phyloP scores from a whole-genome alignment of 2,797 vertebrate species.

The Telmatherina bonti region DNA sequence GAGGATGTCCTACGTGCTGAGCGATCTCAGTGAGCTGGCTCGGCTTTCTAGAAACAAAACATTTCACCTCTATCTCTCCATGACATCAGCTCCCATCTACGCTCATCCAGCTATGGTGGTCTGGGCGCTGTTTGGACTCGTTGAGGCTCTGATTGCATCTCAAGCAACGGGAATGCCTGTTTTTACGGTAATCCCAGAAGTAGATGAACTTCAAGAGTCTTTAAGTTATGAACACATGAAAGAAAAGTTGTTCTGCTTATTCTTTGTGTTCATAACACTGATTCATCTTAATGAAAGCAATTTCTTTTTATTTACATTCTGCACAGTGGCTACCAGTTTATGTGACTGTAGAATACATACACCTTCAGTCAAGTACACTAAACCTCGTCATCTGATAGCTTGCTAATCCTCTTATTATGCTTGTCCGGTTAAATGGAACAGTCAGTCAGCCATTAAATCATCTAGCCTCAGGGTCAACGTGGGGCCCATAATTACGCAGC shows the following conservation, averaged over 20 bases:
- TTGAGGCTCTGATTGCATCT: slow-evolving; percentile 67
- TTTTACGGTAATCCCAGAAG: slow-evolving; percentile 45
- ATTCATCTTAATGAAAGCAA: slow-evolving; percentile 6
- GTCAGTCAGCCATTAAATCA: slow-evolving; percentile 74
- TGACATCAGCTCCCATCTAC: slow-evolving; percentile 73
- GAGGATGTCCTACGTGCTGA: slow-evolving; percentile 21
- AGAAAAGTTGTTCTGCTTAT: not conserved
- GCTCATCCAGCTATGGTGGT: slow-evolving; percentile 55
- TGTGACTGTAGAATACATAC: slow-evolving; percentile 55
- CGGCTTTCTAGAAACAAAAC: slow-evolving; percentile 60
- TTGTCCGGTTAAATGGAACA: slow-evolving; percentile 73
- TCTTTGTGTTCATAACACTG: not conserved
- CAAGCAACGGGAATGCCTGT: slow-evolving; percentile 15
- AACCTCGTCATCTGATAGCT: slow-evolving; percentile 75
- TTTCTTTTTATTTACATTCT: slow-evolving; percentile 16
- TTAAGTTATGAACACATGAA: slow-evolving; percentile 17
- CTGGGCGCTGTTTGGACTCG: slow-evolving; percentile 49
- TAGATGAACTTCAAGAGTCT: slow-evolving; percentile 36
- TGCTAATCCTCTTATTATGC: slow-evolving; percentile 78
- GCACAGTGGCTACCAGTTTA: slow-evolving; percentile 41
- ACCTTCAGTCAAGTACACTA: slow-evolving; percentile 64
- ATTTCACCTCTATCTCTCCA: slow-evolving; percentile 75
- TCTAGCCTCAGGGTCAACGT: slow-evolving; percentile 65
- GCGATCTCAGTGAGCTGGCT: slow-evolving; percentile 39
- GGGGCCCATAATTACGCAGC: slow-evolving; percentile 53